Evolutionary conservation across 1,140 invertebrate species (phyloP).

Genomic region (Diorhabda sublineata): DNA sequence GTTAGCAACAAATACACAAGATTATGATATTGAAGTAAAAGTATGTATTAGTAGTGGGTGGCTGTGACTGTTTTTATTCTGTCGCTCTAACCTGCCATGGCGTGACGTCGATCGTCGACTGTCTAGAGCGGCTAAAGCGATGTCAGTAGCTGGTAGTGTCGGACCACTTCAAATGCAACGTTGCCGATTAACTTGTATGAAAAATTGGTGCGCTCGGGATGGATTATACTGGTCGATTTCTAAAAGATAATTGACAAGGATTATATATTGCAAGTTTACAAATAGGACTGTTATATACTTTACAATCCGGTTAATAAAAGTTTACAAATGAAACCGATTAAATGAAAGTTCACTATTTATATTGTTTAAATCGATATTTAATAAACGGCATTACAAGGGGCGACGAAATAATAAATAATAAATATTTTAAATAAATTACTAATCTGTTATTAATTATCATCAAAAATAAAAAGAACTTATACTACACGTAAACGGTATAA

Average conservation of each 20-base stretch:
- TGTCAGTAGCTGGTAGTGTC: conserved; percentile 19
- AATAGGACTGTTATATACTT: no score
- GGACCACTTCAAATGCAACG: conserved; percentile 4
- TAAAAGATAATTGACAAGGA: neutral
- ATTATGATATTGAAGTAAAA: conserved; percentile 13
- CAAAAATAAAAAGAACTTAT: no score
- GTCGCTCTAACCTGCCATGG: conserved; percentile 10
- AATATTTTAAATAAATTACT: no score
- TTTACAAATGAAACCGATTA: no score
- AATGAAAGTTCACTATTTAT: no score
- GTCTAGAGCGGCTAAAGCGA: conserved; percentile 19
- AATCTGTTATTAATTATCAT: no score
- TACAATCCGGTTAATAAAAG: no score
- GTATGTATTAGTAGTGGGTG: conserved; percentile 18
- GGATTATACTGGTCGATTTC: conserved; percentile 1
- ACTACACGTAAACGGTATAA: no score
- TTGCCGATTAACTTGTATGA: neutral
- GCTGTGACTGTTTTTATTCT: conserved; percentile 9
- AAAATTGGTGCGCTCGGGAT: conserved; percentile 1
- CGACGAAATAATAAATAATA: no score
- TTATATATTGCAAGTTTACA: neutral
- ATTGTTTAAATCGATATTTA: no score
- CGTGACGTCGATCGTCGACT: conserved; percentile 20
- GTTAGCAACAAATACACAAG: conserved; percentile 10
- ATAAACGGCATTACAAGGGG: no score